phyloP scores from a whole-genome alignment of 2,888 invertebrate species.

The Pyrgus malvae region DNA sequence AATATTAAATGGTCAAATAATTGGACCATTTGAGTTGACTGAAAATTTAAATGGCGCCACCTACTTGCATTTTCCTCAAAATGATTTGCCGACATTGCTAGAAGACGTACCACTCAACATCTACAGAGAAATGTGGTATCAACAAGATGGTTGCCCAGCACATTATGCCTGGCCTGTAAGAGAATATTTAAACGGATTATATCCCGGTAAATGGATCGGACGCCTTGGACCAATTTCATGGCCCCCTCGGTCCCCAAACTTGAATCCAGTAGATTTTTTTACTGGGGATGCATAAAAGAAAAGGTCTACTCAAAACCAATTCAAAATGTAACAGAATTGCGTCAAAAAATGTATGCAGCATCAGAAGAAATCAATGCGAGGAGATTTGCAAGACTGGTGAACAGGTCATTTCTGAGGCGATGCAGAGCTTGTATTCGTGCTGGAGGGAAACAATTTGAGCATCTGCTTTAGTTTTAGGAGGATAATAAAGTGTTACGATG shows the following conservation, averaged over 20 bases:
- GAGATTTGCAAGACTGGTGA: background rate
- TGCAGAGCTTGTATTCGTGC: background rate
- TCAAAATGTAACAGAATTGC: background rate
- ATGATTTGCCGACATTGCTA: slow-evolving; percentile 1
- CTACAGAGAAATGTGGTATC: background rate
- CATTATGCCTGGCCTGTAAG: background rate
- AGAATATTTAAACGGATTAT: background rate
- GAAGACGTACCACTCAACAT: background rate
- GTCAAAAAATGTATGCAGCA: background rate
- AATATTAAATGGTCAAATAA: slow-evolving; percentile 18
- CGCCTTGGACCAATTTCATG: background rate
- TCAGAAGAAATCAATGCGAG: background rate
- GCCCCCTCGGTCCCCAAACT: background rate
- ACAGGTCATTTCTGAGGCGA: background rate
- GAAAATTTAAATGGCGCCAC: slow-evolving; percentile 4
- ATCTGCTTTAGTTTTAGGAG: too few relatives aligned
- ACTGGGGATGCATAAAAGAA: background rate
- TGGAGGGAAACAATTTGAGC: background rate
- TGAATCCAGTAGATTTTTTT: background rate
- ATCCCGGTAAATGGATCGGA: background rate
- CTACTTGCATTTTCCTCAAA: slow-evolving; percentile 15
- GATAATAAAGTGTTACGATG: too few relatives aligned
- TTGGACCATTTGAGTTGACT: slow-evolving; percentile 10
- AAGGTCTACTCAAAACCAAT: background rate
- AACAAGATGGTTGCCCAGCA: background rate